Percentiles rank a stretch among this genome's conserved stretches.
phyloP scores from a whole-genome alignment of 53 echinoderm and acorn worm species.

The Arbacia lixula region DNA sequence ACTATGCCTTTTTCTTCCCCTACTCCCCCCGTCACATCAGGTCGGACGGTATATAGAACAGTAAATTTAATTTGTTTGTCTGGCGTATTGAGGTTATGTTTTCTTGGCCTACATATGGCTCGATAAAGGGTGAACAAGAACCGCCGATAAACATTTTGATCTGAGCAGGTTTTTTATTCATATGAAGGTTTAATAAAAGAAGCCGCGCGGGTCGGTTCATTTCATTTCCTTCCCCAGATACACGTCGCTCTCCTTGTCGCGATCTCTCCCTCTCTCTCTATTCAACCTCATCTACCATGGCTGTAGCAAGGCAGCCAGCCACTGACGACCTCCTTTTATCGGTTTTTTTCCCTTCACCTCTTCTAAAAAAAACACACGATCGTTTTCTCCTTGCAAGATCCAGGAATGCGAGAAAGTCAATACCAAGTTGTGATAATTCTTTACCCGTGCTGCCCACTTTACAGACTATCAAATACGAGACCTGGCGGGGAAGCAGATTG shows the following conservation, averaged over 20 bases:
- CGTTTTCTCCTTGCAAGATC: too few relatives aligned
- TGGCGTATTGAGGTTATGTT: conserved; percentile 60
- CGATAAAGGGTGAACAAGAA: conserved; percentile 59
- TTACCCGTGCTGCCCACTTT: too few relatives aligned
- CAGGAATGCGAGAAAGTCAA: too few relatives aligned
- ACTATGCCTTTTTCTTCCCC: neutral
- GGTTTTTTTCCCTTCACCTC: too few relatives aligned
- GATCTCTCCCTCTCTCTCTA: neutral
- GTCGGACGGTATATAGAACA: conserved; percentile 49
- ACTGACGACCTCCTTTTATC: too few relatives aligned
- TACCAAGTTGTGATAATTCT: too few relatives aligned
- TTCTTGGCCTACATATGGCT: conserved; percentile 60
- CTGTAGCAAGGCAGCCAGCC: too few relatives aligned
- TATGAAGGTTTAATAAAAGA: conserved; percentile 54
- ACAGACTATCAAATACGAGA: too few relatives aligned
- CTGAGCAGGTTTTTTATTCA: conserved; percentile 54
- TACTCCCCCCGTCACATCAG: conserved; percentile 24
- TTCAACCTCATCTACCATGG: too few relatives aligned
- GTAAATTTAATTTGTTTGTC: conserved; percentile 64
- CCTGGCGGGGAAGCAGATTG: too few relatives aligned
- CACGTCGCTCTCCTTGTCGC: conserved; percentile 10
- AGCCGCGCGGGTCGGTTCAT: conserved; percentile 40
- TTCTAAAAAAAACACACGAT: too few relatives aligned
- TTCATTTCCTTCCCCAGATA: conserved; percentile 43
- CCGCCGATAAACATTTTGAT: conserved; percentile 62